These are phyloP conservation scores for Nannoperca obscura DNA, from an alignment of 2,797 vertebrate genomes.

Conservation along the genomic window DNA sequence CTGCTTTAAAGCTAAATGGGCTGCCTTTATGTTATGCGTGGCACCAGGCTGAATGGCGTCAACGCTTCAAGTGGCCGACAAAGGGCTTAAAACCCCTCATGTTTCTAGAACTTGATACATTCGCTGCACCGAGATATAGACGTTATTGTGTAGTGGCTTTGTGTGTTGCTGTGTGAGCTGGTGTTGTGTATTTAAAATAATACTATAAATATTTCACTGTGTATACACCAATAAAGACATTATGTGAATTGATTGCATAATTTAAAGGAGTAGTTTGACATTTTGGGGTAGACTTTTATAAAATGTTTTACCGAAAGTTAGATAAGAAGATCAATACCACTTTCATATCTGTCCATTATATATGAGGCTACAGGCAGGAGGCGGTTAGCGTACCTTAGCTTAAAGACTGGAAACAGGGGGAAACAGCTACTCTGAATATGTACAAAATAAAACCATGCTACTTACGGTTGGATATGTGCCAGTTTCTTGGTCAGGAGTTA, in stretches of 20 bases:
- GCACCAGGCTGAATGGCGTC: constrained; percentile 76
- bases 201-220: neutral
- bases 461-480: neutral
- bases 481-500: neutral
- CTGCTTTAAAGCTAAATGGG: constrained; percentile 81
- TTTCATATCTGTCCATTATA: neutral
- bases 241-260: neutral
- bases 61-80: constrained; percentile 78
- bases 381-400: neutral
- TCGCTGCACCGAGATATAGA: constrained; percentile 38
- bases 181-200: constrained; percentile 33
- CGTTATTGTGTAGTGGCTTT: constrained; percentile 49
- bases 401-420: neutral
- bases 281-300: neutral
- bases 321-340: neutral
- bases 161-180: constrained; percentile 28
- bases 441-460: neutral
- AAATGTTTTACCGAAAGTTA: neutral
- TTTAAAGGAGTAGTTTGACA: neutral
- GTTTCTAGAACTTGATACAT: constrained; percentile 70
- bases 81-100: constrained; percentile 67
- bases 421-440: neutral
- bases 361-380: neutral
- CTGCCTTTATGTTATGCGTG: constrained; percentile 76
- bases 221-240: neutral